phyloP scores from a whole-genome alignment of 2,888 invertebrate species.

The Graphium colonna region DNA sequence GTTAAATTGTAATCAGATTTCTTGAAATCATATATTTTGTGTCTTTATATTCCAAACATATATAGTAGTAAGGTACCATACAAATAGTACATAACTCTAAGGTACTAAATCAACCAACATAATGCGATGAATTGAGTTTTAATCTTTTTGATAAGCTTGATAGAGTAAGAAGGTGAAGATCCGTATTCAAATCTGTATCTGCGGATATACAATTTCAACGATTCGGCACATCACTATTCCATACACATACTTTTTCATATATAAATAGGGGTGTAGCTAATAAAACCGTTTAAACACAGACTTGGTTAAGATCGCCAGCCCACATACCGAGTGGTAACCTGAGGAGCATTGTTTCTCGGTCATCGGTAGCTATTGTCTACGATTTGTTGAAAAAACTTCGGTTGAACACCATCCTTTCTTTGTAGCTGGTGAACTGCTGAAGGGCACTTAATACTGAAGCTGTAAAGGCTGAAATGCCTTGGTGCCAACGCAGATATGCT shows the following conservation, averaged over 20 bases:
- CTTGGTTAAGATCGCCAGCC: constrained; percentile 4
- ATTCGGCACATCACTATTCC: no score
- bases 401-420: not conserved
- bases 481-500: constrained; percentile 37
- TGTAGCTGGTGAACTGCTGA: not conserved
- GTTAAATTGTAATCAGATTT: no score
- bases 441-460: not conserved
- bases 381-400: constrained; percentile 49
- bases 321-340: constrained; percentile 15
- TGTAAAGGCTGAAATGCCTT: constrained; percentile 27
- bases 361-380: constrained; percentile 54
- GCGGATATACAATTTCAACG: no score
- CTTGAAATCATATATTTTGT: not conserved
- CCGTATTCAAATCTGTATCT: no score
- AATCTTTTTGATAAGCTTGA: no score
- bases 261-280: not conserved
- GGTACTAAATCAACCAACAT: no score
- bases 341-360: constrained; percentile 28
- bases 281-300: no score
- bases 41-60: not conserved
- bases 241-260: not conserved
- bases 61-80: no score
- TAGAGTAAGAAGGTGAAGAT: no score
- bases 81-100: no score
- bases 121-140: not conserved